Evolutionary conservation across 2,797 vertebrate species (phyloP).

Genomic region (Syndactyla subalaris): DNA sequence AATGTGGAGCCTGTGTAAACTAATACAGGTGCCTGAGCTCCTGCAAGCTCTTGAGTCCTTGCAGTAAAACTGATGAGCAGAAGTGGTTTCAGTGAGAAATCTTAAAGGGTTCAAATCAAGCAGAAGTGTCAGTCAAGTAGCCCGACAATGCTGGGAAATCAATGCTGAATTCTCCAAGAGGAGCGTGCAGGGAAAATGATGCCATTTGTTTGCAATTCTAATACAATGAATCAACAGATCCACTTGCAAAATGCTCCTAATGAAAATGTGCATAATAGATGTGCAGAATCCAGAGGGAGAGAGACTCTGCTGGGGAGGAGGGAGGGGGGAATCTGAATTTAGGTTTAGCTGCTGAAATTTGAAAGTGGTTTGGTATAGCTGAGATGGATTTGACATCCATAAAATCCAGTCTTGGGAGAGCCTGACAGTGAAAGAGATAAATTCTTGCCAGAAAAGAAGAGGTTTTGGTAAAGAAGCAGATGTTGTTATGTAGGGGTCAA

Average conservation of each 20-base stretch:
- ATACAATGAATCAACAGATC: constrained; percentile 76
- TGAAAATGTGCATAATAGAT: constrained; percentile 67
- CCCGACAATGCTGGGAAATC: constrained; percentile 66
- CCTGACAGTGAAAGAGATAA: background rate
- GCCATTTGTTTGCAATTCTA: constrained; percentile 80
- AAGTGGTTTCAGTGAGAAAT: background rate
- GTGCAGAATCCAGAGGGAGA: background rate
- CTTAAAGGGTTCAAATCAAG: constrained; percentile 61
- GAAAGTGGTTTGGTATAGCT: background rate
- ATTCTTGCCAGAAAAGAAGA: background rate
- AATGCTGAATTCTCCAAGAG: constrained; percentile 62
- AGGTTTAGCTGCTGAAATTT: background rate
- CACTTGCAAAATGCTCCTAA: constrained; percentile 63
- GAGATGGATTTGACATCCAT: background rate
- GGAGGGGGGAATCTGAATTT: background rate
- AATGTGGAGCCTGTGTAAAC: background rate
- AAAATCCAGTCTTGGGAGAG: background rate
- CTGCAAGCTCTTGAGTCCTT: background rate
- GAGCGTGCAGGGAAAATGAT: constrained; percentile 50
- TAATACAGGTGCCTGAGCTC: background rate
- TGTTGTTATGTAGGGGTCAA: background rate
- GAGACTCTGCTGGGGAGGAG: background rate
- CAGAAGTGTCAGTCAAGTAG: constrained; percentile 70
- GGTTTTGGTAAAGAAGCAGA: background rate
- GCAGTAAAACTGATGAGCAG: background rate